A percentile compares a stretch with the other conserved stretches of the same genome.
Evolutionary conservation across 1,140 invertebrate species (phyloP).

Genomic region (Nylanderia fulva): DNA sequence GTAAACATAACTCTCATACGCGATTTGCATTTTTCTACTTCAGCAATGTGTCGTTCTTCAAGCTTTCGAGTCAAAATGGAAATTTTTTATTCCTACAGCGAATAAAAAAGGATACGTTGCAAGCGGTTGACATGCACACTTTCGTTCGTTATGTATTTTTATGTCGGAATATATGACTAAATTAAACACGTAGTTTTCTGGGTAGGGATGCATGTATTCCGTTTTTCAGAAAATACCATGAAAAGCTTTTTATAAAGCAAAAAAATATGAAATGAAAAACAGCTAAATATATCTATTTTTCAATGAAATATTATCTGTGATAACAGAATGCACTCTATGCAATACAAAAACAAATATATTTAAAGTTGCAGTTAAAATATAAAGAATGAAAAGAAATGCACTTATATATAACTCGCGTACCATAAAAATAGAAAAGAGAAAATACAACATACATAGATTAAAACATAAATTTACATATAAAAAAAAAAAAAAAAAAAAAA

Average conservation of each 20-base stretch:
- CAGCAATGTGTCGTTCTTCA: constrained; percentile 3
- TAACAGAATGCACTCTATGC: background rate
- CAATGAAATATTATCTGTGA: constrained; percentile 21
- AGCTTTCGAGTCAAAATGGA: constrained; percentile 45
- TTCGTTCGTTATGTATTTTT: constrained; percentile 50
- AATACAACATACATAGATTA: background rate
- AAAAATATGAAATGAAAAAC: constrained; percentile 12
- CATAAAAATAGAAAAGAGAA: too few relatives aligned
- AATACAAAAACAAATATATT: background rate
- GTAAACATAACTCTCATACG: constrained; percentile 27
- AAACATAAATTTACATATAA: background rate
- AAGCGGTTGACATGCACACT: constrained; percentile 25
- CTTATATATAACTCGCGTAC: background rate
- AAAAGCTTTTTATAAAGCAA: constrained; percentile 28
- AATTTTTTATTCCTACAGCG: constrained; percentile 32
- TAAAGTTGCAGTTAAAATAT: background rate
- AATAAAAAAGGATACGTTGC: constrained; percentile 15
- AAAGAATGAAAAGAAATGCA: background rate
- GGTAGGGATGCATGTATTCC: constrained; percentile 1
- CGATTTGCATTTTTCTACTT: constrained; percentile 31
- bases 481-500: too few relatives aligned
- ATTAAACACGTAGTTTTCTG: constrained; percentile 44
- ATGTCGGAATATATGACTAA: constrained; percentile 36
- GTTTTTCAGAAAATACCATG: constrained; percentile 1
- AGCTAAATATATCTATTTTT: constrained; percentile 37